Conservation (phyloP, 2,113 vertebrate genomes). For the Lepidothrix coronata region DNA sequence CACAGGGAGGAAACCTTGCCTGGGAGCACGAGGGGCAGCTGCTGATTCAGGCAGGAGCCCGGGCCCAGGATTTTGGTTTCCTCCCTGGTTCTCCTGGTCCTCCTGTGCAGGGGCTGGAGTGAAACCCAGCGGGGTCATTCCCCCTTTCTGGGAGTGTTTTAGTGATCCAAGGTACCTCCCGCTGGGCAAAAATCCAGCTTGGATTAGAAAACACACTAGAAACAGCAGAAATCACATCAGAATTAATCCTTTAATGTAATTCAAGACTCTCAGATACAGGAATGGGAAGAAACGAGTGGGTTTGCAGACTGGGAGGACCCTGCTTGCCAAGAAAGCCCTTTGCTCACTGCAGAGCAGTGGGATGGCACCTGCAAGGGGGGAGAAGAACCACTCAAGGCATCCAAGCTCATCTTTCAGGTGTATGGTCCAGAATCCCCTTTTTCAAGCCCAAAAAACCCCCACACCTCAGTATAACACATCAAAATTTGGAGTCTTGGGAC, state of each 20-base stretch:
- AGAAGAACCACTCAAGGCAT: not conserved
- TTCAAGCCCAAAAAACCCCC: fast-evolving
- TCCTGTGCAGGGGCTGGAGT: not conserved
- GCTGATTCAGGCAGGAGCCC: not conserved
- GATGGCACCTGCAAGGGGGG: not conserved
- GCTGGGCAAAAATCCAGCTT: not conserved
- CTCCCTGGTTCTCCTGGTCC: not conserved
- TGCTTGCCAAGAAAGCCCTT: not conserved
- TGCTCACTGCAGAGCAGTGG: not conserved
- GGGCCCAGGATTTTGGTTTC: not conserved
- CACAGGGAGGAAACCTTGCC: not conserved
- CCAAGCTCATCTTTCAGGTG: not conserved
- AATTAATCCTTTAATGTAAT: not conserved
- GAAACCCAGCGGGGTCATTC: not conserved
- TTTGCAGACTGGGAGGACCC: not conserved
- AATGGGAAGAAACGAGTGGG: not conserved
- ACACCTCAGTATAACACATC: not conserved
- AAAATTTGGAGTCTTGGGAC: not conserved
- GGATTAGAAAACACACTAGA: not conserved
- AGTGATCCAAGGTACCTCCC: not conserved
- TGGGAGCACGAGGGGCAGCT: not conserved
- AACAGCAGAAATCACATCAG: not conserved
- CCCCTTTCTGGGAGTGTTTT: not conserved
- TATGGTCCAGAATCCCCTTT: not conserved
- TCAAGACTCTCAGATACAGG: not conserved